phyloP scores from a whole-genome alignment of 2,888 invertebrate species.

The Tubulanus polymorphus region DNA sequence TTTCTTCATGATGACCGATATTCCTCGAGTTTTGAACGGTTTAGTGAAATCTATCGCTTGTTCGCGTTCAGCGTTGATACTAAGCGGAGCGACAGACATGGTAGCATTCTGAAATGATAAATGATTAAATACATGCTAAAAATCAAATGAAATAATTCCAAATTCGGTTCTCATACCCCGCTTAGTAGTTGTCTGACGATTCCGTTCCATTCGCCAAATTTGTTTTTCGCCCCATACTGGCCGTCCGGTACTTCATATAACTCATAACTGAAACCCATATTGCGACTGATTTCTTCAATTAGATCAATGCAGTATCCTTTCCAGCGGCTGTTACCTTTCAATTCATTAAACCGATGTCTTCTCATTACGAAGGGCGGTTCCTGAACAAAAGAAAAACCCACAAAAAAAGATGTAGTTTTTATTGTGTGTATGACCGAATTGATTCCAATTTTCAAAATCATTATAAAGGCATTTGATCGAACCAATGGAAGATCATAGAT shows the following conservation, averaged over 20 bases:
- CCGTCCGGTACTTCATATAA: conserved; percentile 46
- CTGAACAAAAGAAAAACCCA: no score
- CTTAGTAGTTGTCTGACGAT: conserved; percentile 48
- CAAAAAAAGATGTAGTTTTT: no score
- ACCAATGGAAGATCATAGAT: no score
- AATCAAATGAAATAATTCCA: neutral
- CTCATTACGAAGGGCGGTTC: conserved; percentile 44
- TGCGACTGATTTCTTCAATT: conserved; percentile 34
- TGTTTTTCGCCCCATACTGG: conserved; percentile 36
- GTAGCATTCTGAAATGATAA: conserved; percentile 44
- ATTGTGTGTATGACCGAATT: no score
- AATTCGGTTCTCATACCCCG: conserved; percentile 32
- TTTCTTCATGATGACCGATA: conserved; percentile 44
- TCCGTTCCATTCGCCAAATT: conserved; percentile 44
- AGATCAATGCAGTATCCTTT: conserved; percentile 49
- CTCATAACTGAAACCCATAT: conserved; percentile 39
- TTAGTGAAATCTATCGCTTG: conserved; percentile 50
- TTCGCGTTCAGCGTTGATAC: conserved; percentile 44
- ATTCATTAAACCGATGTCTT: conserved; percentile 29
- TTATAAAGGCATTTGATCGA: no score
- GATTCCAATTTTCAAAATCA: no score
- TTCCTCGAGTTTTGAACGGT: conserved; percentile 48
- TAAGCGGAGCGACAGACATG: conserved; percentile 46
- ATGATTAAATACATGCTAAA: neutral
- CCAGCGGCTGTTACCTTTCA: conserved; percentile 35